phyloP scores from a whole-genome alignment of 2,113 vertebrate genomes.

The Oceanodroma tethys region DNA sequence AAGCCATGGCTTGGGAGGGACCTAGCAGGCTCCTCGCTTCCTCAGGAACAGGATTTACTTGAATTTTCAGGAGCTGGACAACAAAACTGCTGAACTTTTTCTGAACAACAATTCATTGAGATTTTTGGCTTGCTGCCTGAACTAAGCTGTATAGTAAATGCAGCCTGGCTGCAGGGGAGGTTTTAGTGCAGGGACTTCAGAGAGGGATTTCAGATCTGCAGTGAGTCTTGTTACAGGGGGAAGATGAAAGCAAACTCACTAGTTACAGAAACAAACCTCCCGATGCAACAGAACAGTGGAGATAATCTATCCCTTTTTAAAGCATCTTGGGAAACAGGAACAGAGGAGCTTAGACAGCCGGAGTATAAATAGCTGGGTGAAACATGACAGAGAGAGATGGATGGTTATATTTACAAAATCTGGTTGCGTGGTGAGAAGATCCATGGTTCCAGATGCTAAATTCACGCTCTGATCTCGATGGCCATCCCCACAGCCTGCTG shows the following conservation, averaged over 20 bases:
- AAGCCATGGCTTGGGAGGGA: not conserved
- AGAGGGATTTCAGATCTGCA: not conserved
- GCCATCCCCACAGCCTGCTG: not conserved
- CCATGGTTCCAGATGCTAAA: not conserved
- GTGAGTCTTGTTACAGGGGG: not conserved
- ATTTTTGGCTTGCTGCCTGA: not conserved
- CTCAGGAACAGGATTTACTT: not conserved
- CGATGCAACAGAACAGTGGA: not conserved
- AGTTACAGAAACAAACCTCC: not conserved
- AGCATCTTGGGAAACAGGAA: not conserved
- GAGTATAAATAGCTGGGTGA: not conserved
- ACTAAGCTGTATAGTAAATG: not conserved
- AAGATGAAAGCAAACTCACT: not conserved
- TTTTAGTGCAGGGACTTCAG: not conserved
- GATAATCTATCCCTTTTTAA: not conserved
- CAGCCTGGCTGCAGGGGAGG: not conserved
- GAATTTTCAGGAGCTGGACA: not conserved
- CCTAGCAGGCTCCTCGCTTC: not conserved
- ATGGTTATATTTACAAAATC: not conserved
- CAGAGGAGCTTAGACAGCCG: not conserved
- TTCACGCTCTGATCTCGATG: rapidly evolving
- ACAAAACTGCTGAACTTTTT: not conserved
- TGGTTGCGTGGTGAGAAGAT: not conserved
- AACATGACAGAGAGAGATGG: not conserved
- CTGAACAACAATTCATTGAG: not conserved